These are phyloP conservation scores for Myotis myotis DNA, from an alignment of 2,797 vertebrate species.

Conservation along the genomic window DNA sequence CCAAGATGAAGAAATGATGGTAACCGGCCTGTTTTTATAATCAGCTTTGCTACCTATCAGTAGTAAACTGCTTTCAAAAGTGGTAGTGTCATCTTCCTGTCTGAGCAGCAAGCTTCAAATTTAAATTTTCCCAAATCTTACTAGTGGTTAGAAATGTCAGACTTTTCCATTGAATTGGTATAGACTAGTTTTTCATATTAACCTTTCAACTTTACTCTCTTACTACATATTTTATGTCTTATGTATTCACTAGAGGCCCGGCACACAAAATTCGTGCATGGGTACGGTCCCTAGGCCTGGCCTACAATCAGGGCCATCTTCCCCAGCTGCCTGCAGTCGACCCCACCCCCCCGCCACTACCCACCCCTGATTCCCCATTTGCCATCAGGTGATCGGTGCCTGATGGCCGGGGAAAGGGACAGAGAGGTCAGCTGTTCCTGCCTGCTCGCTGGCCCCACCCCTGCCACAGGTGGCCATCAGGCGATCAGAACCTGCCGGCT, in stretches of 20 bases:
- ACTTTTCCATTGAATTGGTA: background rate
- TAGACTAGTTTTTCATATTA: background rate
- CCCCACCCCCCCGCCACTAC: fast-evolving
- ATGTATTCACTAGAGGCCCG: background rate
- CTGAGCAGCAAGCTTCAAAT: background rate
- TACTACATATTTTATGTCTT: background rate
- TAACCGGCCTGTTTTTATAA: background rate
- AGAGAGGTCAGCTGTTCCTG: too few relatives aligned
- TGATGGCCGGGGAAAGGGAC: too few relatives aligned
- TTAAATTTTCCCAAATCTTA: background rate
- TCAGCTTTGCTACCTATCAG: background rate
- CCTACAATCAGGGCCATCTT: too few relatives aligned
- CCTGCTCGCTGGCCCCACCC: too few relatives aligned
- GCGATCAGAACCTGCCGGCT: too few relatives aligned
- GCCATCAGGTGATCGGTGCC: too few relatives aligned
- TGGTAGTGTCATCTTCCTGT: background rate
- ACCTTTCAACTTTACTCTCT: background rate
- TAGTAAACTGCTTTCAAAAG: background rate
- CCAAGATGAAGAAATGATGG: background rate
- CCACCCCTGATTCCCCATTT: too few relatives aligned
- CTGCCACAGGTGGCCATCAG: too few relatives aligned
- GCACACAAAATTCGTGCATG: too few relatives aligned
- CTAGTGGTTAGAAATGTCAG: background rate
- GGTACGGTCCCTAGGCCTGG: too few relatives aligned
- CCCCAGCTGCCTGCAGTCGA: too few relatives aligned